These are phyloP conservation scores for Ptychadena robeensis DNA, from an alignment of 2,797 vertebrate genomes.

Conservation along the genomic window DNA sequence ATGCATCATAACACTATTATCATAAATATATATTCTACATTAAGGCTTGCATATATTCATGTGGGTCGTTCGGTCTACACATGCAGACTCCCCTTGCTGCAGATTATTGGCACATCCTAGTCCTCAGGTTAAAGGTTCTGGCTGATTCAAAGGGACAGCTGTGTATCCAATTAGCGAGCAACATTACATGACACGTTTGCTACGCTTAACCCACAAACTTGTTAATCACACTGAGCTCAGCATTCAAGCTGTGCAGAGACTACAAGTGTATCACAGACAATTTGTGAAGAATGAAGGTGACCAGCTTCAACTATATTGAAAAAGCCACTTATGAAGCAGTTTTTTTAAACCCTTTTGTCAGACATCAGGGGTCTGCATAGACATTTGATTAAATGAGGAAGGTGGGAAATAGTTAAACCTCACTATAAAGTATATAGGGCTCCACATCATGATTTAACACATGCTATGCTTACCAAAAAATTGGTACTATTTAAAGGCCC, in stretches of 20 bases:
- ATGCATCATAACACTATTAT: not conserved
- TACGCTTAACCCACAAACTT: slow-evolving; percentile 1
- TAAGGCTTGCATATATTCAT: not conserved
- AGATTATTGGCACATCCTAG: not conserved
- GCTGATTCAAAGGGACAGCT: slow-evolving; percentile 5
- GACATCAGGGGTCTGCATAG: not conserved
- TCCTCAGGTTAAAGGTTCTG: slow-evolving; percentile 6
- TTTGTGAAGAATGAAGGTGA: not conserved
- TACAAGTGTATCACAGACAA: not conserved
- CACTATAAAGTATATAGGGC: too few relatives aligned
- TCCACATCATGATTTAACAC: too few relatives aligned
- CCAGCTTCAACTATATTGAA: not conserved
- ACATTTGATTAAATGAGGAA: not conserved
- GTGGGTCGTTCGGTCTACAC: not conserved
- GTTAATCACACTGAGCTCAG: slow-evolving; percentile 4
- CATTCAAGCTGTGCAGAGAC: slow-evolving; percentile 2
- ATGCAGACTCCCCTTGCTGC: not conserved
- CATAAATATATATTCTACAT: not conserved
- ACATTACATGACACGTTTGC: slow-evolving; percentile 2
- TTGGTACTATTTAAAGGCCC: not conserved
- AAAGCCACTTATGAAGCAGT: not conserved
- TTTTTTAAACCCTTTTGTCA: not conserved
- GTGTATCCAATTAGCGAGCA: not conserved
- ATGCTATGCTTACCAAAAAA: too few relatives aligned
- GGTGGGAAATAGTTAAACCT: too few relatives aligned